Evolutionary conservation across 2,888 invertebrate species (phyloP).

Genomic region (Ormyrus labotus): DNA sequence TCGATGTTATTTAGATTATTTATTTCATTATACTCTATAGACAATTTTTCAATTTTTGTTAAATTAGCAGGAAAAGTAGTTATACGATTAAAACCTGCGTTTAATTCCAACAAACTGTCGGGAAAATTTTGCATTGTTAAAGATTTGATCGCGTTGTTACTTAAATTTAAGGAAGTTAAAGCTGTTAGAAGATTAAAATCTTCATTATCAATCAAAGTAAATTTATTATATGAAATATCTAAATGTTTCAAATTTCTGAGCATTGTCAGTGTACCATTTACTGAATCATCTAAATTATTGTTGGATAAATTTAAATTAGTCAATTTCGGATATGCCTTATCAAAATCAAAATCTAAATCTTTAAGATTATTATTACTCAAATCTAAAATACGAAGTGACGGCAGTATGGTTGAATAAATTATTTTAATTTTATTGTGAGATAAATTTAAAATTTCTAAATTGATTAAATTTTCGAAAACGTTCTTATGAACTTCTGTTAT

Average conservation of each 20-base stretch:
- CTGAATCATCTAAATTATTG: constrained; percentile 74
- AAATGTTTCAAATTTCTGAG: constrained; percentile 75
- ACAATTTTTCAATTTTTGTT: constrained; percentile 58
- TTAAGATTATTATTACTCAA: constrained; percentile 77
- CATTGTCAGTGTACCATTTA: constrained; percentile 74
- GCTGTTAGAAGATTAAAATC: constrained; percentile 55
- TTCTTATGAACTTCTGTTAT: constrained; percentile 74
- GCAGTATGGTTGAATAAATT: constrained; percentile 75
- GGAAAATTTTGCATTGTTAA: constrained; percentile 62
- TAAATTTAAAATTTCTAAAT: constrained; percentile 75
- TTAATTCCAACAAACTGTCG: constrained; percentile 60
- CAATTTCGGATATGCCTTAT: constrained; percentile 65
- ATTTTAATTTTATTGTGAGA: constrained; percentile 76
- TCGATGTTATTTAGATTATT: constrained; percentile 54
- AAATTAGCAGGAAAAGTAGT: constrained; percentile 57
- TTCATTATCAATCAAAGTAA: constrained; percentile 57
- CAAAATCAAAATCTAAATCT: constrained; percentile 67
- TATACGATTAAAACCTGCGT: constrained; percentile 64
- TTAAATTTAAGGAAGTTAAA: constrained; percentile 60
- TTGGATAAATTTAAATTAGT: constrained; percentile 66
- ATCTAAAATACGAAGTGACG: constrained; percentile 76
- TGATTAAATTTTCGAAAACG: constrained; percentile 72
- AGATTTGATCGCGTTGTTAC: constrained; percentile 64
- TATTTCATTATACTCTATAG: constrained; percentile 65
- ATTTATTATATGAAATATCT: constrained; percentile 67